These are phyloP conservation scores for Drusus annulatus DNA, from an alignment of 1,140 invertebrate genomes.

Conservation along the genomic window DNA sequence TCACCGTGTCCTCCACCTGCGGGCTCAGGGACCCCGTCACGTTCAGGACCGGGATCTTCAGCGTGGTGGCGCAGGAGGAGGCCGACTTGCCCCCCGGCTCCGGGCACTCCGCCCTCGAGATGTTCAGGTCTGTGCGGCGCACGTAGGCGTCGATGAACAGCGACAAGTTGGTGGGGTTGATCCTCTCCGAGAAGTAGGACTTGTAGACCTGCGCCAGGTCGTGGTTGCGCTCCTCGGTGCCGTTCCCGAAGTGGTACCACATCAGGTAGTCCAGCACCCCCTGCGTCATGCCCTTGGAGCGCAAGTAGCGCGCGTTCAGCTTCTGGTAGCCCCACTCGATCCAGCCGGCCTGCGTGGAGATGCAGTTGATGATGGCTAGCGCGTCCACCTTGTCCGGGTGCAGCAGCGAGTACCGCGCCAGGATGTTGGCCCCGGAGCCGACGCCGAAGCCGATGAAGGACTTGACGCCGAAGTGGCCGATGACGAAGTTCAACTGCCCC, in stretches of 20 bases:
- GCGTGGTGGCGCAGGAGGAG: neutral
- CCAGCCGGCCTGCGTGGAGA: constrained; percentile 94
- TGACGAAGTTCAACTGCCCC: constrained; percentile 89
- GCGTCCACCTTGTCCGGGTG: constrained; percentile 84
- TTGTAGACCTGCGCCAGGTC: constrained; percentile 93
- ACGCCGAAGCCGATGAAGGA: constrained; percentile 97
- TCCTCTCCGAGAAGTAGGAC: constrained; percentile 90
- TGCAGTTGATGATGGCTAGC: constrained; percentile 94
- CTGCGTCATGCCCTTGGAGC: constrained; percentile 93
- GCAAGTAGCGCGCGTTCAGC: constrained; percentile 87
- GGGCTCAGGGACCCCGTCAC: constrained; percentile 95
- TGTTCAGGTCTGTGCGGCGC: constrained; percentile 89
- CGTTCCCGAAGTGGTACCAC: constrained; percentile 98
- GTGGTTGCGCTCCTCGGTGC: constrained; percentile 90
- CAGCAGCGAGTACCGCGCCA: constrained; percentile 90
- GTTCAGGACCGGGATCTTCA: constrained; percentile 90
- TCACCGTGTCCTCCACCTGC: constrained; percentile 96
- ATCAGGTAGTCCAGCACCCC: constrained; percentile 98
- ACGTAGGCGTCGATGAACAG: constrained; percentile 96
- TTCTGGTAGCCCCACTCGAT: constrained; percentile 99
- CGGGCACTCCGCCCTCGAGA: constrained; percentile 73
- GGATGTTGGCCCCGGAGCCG: constrained; percentile 96
- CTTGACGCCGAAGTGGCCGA: constrained; percentile 91
- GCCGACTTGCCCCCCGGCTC: constrained; percentile 24
- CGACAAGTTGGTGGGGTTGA: constrained; percentile 95